Conservation (phyloP, 2,797 vertebrate species). For the Poeciliopsis presidionis region DNA sequence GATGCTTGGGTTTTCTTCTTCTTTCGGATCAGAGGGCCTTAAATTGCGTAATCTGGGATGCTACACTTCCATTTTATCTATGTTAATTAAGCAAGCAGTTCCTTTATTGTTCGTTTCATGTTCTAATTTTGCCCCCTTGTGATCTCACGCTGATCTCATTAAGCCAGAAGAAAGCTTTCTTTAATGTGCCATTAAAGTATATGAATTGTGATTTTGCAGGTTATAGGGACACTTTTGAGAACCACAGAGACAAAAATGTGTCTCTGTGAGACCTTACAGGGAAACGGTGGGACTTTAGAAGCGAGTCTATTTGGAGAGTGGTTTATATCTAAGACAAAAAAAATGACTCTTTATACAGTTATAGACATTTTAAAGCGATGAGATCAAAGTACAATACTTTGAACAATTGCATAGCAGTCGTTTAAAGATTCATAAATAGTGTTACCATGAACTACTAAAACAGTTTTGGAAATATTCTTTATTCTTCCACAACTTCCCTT, state of each 20-base stretch:
- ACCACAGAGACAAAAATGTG: background rate
- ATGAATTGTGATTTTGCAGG: background rate
- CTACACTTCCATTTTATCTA: background rate
- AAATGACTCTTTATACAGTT: background rate
- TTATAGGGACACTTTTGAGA: background rate
- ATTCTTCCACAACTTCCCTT: background rate
- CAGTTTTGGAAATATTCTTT: background rate
- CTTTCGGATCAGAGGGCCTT: constrained; percentile 20
- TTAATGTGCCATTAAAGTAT: background rate
- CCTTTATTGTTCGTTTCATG: background rate
- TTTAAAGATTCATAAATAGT: background rate
- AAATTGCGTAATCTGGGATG: constrained; percentile 16
- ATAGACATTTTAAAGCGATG: background rate
- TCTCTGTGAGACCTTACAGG: background rate
- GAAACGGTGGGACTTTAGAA: background rate
- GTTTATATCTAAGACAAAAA: background rate
- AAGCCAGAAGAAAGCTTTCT: background rate
- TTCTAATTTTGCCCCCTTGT: background rate
- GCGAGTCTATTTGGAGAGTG: background rate
- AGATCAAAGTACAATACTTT: background rate
- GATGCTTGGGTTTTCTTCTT: constrained; percentile 20
- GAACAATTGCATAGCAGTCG: background rate
- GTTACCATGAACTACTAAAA: background rate
- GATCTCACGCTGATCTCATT: background rate
- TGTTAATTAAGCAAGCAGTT: constrained; percentile 13